Conservation (phyloP, 2,113 vertebrate species). For the Tonatia bakeri region DNA sequence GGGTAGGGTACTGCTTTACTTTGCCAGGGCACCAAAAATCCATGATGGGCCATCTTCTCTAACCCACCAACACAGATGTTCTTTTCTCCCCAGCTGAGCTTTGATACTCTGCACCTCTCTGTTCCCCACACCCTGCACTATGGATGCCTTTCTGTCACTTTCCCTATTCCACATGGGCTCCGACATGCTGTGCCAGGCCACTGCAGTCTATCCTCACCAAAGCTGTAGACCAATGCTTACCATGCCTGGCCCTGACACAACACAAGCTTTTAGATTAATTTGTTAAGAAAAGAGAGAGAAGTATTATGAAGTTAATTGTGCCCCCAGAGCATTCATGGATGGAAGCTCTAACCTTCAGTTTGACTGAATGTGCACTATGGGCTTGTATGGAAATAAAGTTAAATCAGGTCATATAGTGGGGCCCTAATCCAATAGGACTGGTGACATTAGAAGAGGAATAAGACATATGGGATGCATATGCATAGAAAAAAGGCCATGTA, state of each 20-base stretch:
- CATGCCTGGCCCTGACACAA: background rate
- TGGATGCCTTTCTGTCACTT: background rate
- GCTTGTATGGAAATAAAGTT: background rate
- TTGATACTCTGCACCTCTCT: background rate
- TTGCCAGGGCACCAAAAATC: background rate
- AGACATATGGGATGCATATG: background rate
- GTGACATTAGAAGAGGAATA: background rate
- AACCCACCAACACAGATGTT: background rate
- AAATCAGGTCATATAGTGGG: background rate
- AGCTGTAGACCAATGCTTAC: background rate
- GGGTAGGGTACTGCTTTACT: background rate
- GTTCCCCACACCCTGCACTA: background rate
- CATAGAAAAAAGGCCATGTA: background rate
- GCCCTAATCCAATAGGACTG: background rate
- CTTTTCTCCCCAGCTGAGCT: too few species aligned
- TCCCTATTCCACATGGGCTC: background rate
- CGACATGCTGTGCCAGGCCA: fast-evolving
- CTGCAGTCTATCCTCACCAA: background rate
- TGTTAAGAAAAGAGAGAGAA: background rate
- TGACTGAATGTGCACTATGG: background rate
- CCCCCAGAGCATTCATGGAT: too few species aligned
- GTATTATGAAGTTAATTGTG: background rate
- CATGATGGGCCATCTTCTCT: background rate
- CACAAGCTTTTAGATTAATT: background rate
- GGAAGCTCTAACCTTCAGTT: background rate